Evolutionary conservation across 2,113 vertebrate species (phyloP), one percentile per base, ranked within the genome.

Genomic region (Ancistrus triradiatus): DNA sequence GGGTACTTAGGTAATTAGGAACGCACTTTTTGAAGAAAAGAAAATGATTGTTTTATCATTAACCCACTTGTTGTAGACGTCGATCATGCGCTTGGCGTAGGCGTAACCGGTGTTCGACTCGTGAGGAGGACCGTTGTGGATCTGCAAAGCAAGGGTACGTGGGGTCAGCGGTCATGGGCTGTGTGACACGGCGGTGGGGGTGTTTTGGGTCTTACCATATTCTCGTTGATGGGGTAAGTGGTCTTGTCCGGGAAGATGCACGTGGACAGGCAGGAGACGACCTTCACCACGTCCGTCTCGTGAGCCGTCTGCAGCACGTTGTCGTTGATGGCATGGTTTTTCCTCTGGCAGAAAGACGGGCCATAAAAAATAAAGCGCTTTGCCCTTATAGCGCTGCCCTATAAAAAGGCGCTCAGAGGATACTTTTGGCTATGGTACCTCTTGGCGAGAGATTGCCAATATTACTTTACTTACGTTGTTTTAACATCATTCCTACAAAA

Each of bases 71-170:
- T 53, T 53, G 50, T 47, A 90, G 19, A 97, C 72, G 0, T 95
- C 95, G 0, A 98, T 91, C 93, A 98, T 97, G 74, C 95, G 87
- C 84, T 98, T 98, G 62, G 96, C 95, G 0, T 98, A 98, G 4
- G 95, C 87, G 42, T 98, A 98, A 6, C 96, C 96, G 0, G 94
- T 98, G 81, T 98, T 98, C 35, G 95, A 96, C 67, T 80, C 75
- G 8, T 98, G 96, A 0, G 96, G 96, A 0, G 95, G 93, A 2
- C 96, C 95, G 0, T 89, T 87, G 60, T 98, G 94, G 65, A 98
- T 92, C 96, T 98, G 74, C 3, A 11, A 19, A 9, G 14, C 18
- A 11, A 52, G 50, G 6, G 33, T 33, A 25, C 17, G 3, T 51
- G 42, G 18, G n/a, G 3, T 51, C 7, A 31, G 27, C 3, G 7